Base-by-base conservation (phyloP, 2,113 vertebrate genomes). In the Melanocharis versteri region DNA sequence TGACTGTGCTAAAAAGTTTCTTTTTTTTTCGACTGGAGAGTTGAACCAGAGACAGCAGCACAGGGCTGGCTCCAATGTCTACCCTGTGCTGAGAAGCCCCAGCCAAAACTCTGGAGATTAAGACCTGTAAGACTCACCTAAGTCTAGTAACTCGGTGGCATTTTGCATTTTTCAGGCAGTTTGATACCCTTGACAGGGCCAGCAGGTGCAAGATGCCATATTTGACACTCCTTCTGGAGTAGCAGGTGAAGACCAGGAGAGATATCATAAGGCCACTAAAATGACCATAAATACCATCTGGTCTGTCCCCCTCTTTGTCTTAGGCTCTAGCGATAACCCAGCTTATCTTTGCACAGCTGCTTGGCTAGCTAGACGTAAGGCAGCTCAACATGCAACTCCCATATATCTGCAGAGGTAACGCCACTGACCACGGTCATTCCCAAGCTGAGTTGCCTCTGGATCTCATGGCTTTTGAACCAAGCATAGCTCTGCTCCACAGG, bases 141-240 rank as follows among this genome's bases (percentile, higher is more conserved):
- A 15, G 13, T 11, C 6, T 9, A 39, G 33, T 28, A 56, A 39
- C 10, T 19, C 21, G 12, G 50, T 21, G 30, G 5, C 9, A 30
- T 73, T 82, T 50, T 54, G 6, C 13, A 37, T 35, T 27, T 18
- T 62, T 75, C 30, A 21, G n/a, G 7, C 6, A 58, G 15, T 35
- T 47, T 50, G 18, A 50, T 31, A 19, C 26, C 27, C 17, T 42
- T 45, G 35, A 33, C 4, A 14, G 33, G 42, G 14, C 31, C 75
- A 73, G 39, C 21, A 50, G 20, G 22, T 42, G 15, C 0, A 1
- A 68, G 51, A 47, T 2, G 3, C 33, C 3, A 0, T 3, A 1
- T 68, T 21, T 66, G 56, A 58, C 7, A 35, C 3, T 11, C 14
- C 1, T 53, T 50, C 48, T 60, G 19, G 8, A 19, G 14, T 6